Base-by-base conservation (phyloP, 2,888 invertebrate species). In the Dexiosoma caninum region DNA sequence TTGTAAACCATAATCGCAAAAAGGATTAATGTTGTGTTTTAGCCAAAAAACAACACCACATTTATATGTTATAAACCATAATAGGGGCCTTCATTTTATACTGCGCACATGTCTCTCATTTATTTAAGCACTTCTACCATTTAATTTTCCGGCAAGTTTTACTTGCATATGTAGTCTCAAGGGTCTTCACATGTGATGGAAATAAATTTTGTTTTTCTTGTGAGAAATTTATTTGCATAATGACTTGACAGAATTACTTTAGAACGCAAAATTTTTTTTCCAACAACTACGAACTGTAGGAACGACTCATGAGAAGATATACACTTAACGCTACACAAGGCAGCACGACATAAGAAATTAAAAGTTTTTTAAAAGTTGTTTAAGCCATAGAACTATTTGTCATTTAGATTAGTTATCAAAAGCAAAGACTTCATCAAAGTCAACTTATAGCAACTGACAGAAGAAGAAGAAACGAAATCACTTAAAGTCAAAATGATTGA, bases 141-240 rank as follows among this genome's bases (percentile, higher is more conserved):
- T 1, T 14, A 8, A 14, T 40, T 59, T 23, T 5, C 62, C n/a
- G n/a, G n/a, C n/a, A n/a, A n/a, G n/a, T n/a, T n/a, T n/a, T n/a
- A n/a, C n/a, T n/a, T n/a, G n/a, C n/a, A n/a, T n/a, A n/a, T n/a
- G n/a, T n/a, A n/a, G n/a, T n/a, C n/a, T 62, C 49, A 64, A 35
- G 21, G 66, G 51, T 44, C 37, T 46, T 44, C 53, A 53, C 40
- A 74, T 46, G 55, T 74, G 42, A 32, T 30, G 4, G 64, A 75
- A 64, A 57, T 59, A 37, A n/a, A 66, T 66, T 70, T 66, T 66
- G 51, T 64, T 64, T 72, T 32, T 49, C 55, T 46, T 3, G 23
- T 14, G 62, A 64, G 51, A 70, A 35, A 64, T 70, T 66, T 64
- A 66, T 55, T 66, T 75, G n/a, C n/a, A n/a, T n/a, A 75, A 75